phyloP scores from a whole-genome alignment of 2,797 vertebrate genomes.

The Smutsia temminckii region DNA sequence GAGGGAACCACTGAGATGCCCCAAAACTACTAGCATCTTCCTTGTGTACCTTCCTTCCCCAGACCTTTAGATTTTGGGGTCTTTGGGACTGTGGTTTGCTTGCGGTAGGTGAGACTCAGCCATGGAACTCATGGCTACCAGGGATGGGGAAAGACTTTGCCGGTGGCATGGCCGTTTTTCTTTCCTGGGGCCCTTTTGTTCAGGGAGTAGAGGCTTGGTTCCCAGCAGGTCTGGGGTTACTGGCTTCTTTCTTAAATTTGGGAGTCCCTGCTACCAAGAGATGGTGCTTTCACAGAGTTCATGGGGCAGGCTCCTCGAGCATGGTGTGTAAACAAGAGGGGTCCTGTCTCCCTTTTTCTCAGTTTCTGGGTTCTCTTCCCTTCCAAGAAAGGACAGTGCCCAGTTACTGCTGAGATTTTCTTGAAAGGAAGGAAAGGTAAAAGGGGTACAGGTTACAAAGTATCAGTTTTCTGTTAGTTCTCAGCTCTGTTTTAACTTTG shows the following conservation, averaged over 20 bases:
- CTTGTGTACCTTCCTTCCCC: not conserved
- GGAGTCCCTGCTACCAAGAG: not conserved
- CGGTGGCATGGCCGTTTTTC: not conserved
- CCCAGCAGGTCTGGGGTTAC: not conserved
- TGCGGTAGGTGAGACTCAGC: not conserved
- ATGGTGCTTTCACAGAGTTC: not conserved
- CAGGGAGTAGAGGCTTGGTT: not conserved
- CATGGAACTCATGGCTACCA: not conserved
- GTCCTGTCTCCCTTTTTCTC: not conserved
- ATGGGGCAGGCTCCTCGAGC: not conserved
- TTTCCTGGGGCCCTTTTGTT: not conserved
- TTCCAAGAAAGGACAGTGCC: not conserved
- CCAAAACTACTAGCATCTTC: not conserved
- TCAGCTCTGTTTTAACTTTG: not conserved
- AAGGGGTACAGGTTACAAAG: not conserved
- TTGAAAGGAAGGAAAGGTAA: not conserved
- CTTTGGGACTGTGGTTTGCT: not conserved
- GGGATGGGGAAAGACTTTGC: not conserved
- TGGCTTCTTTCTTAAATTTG: not conserved
- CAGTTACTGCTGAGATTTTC: not conserved
- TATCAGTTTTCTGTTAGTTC: not conserved
- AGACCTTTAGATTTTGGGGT: not conserved
- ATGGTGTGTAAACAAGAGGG: not conserved
- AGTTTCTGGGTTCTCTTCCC: not conserved
- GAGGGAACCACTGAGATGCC: not conserved